Evolutionary conservation across 2,797 vertebrate genomes (phyloP), one percentile per base, ranked within the genome.

Genomic region (Amphiprion clarkii): DNA sequence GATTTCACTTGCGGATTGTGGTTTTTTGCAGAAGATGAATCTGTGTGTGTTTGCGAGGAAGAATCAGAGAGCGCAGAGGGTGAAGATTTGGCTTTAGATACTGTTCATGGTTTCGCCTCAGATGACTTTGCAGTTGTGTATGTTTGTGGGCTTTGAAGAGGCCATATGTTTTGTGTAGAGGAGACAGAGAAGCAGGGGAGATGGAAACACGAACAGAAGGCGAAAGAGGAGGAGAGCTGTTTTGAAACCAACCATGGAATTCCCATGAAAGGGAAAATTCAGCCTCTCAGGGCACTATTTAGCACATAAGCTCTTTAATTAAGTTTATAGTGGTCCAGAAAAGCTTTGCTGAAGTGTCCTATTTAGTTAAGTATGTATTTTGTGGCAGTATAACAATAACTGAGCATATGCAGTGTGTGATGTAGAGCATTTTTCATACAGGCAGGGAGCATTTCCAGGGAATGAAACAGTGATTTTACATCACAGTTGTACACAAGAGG

Each of bases 1-100:
- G 63, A 67, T 78, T 86, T 77, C 78, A 62, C 53, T 62, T n/a
- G 81, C 69, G 82, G 67, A 48, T 83, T 87, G 86, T 83, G 88
- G 78, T 51, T 74, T 33, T 87, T 33, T 62, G 46, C n/a, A 74
- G 72, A 68, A 21, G 42, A 69, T 36, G 25, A 53, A 62, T 56
- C 27, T 57, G 54, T 58, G 33, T 56, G 52, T 55, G 62, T 58
- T 21, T 64, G 69, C 70, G 64, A 36, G 29, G 33, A 74, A 58
- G 39, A 83, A 75, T 63, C n/a, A 53, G 11, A 70, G 55, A 48
- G 23, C 40, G n/a, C 46, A 16, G 42, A 63, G 70, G 36, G 16
- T 46, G 33, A 55, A 21, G 33, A 86, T 79, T 58, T 71, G 76
- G 57, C 68, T 62, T 68, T 70, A 78, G 71, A 88, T 71, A 53